phyloP scores from a whole-genome alignment of 2,797 vertebrate species.

The Cossypha polioptera region DNA sequence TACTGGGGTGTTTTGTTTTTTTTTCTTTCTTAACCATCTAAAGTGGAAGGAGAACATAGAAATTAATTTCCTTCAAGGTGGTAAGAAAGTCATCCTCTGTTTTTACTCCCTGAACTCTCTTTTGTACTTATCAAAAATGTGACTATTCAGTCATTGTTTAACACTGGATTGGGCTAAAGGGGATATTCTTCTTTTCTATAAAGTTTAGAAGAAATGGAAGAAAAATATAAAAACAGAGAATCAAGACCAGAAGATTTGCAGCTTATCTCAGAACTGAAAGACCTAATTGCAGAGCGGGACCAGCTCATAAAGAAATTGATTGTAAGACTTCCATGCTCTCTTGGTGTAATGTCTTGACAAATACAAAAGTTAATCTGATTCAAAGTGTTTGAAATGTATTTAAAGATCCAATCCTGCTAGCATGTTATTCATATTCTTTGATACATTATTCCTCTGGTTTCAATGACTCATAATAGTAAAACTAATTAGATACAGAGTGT shows the following conservation, averaged over 20 bases:
- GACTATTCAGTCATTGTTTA: not conserved
- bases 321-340: slow-evolving; percentile 80
- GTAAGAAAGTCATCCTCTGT: not conserved
- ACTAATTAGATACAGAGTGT: not conserved
- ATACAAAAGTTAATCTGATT: not conserved
- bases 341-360: not conserved
- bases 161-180: slow-evolving; percentile 54
- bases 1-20: not conserved
- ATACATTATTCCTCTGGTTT: not conserved
- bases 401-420: not conserved
- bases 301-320: slow-evolving; percentile 97
- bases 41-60: not conserved
- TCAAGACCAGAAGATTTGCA: slow-evolving; percentile 94
- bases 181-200: slow-evolving; percentile 71
- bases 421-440: not conserved
- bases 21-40: not conserved
- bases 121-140: not conserved
- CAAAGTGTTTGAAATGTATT: not conserved
- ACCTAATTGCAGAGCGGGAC: slow-evolving; percentile 94
- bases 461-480: not conserved
- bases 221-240: slow-evolving; percentile 95
- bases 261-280: slow-evolving; percentile 94
- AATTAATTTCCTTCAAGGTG: not conserved
- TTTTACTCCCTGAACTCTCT: not conserved
- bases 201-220: slow-evolving; percentile 96